phyloP scores from a whole-genome alignment of 2,888 invertebrate genomes.

The Neuroscelio doddi region DNA sequence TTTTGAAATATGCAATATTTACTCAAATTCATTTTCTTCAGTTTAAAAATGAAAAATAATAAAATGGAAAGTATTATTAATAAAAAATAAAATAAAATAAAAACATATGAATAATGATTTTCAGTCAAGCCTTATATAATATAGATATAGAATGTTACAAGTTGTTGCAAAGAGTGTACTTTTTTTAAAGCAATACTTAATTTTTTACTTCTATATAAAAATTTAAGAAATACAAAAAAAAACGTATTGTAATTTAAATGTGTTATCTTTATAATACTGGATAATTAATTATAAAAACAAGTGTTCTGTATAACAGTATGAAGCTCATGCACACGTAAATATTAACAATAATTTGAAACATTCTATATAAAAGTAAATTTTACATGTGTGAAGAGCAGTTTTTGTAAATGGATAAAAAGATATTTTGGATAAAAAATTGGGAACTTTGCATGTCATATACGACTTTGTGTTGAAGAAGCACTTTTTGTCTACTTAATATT shows the following conservation, averaged over 20 bases:
- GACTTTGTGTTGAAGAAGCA: background rate
- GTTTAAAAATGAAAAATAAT: background rate
- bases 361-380: background rate
- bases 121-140: background rate
- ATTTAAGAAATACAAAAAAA: too few relatives aligned
- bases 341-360: background rate
- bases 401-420: background rate
- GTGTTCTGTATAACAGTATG: background rate
- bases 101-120: background rate
- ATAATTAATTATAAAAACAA: background rate
- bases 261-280: too few relatives aligned
- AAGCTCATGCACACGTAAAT: background rate
- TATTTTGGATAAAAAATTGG: background rate
- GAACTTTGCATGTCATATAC: background rate
- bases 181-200: background rate
- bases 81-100: background rate
- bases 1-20: background rate
- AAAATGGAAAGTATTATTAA: background rate
- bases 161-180: too few relatives aligned
- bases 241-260: too few relatives aligned
- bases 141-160: background rate
- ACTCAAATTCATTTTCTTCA: background rate
- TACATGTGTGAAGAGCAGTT: background rate
- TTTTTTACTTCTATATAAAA: too few relatives aligned
- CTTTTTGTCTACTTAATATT: conserved; percentile 66